A percentile compares a stretch with the other conserved stretches of the same genome.
Conservation (phyloP, 2,888 invertebrate species). For the Heliconius ismenius region DNA sequence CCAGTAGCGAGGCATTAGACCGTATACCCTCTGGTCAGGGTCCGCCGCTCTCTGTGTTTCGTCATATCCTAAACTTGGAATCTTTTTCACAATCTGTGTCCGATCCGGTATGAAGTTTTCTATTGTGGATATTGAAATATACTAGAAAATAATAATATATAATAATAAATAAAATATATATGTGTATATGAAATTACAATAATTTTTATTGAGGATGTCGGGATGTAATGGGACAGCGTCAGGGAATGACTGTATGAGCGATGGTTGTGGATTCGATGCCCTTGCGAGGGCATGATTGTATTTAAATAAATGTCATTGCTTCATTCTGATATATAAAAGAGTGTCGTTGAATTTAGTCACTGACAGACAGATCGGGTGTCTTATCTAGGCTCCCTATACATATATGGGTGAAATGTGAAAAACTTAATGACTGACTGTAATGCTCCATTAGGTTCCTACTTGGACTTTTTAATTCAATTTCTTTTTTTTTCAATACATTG, state of each 20-base stretch:
- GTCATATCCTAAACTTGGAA: constrained; percentile 47
- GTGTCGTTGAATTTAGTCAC: not conserved
- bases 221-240: no score
- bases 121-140: constrained; percentile 13
- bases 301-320: not conserved
- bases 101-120: constrained; percentile 18
- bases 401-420: not conserved
- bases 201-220: not conserved
- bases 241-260: no score
- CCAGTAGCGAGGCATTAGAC: constrained; percentile 60
- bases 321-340: not conserved
- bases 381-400: not conserved
- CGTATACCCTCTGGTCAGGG: constrained; percentile 66
- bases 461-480: not conserved
- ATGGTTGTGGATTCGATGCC: not conserved
- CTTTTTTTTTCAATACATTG: not conserved
- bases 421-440: not conserved
- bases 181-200: not conserved
- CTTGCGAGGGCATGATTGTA: not conserved
- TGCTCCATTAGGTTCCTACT: not conserved
- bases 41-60: constrained; percentile 59
- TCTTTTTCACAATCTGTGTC: constrained; percentile 28
- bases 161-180: not conserved
- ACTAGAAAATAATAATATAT: not conserved
- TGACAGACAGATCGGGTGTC: not conserved